Evolutionary conservation across 92 coral and sea anemone species (phyloP).

Genomic region (Porites evermanni): DNA sequence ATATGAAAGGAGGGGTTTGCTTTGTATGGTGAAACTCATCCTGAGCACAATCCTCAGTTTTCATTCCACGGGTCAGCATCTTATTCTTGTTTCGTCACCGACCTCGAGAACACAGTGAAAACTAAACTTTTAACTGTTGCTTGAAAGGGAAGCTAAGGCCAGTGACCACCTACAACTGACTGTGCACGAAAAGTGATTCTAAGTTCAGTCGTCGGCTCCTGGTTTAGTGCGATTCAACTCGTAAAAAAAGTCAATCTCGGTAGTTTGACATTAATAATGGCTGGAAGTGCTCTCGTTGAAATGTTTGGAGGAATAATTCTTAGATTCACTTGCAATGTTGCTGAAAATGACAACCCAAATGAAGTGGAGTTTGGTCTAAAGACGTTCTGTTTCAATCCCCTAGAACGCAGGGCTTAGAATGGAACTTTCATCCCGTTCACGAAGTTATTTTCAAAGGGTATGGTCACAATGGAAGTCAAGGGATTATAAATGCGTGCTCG

Average conservation of each 20-base stretch:
- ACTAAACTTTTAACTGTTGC: too few species aligned
- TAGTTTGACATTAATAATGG: not conserved
- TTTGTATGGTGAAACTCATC: too few species aligned
- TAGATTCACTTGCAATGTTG: not conserved
- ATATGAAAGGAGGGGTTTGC: too few species aligned
- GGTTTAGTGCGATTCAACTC: too few species aligned
- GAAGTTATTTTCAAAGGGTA: not conserved
- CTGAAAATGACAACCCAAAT: not conserved
- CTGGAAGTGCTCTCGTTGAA: conserved; percentile 5
- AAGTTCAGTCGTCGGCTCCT: too few species aligned
- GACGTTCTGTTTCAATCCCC: not conserved
- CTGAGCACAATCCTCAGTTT: too few species aligned
- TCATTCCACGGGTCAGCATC: not conserved
- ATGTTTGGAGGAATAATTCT: not conserved
- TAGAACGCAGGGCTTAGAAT: not conserved
- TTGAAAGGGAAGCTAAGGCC: too few species aligned
- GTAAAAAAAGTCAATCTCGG: too few species aligned
- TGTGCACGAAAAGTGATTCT: too few species aligned
- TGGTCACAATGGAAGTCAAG: not conserved
- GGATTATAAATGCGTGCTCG: not conserved
- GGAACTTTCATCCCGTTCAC: not conserved
- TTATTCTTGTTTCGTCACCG: too few species aligned
- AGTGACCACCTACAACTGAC: too few species aligned
- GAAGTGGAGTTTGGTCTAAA: not conserved
- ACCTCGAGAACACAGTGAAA: too few species aligned